Evolutionary conservation across 2,113 vertebrate genomes (phyloP).

Genomic region (Laticauda colubrina): DNA sequence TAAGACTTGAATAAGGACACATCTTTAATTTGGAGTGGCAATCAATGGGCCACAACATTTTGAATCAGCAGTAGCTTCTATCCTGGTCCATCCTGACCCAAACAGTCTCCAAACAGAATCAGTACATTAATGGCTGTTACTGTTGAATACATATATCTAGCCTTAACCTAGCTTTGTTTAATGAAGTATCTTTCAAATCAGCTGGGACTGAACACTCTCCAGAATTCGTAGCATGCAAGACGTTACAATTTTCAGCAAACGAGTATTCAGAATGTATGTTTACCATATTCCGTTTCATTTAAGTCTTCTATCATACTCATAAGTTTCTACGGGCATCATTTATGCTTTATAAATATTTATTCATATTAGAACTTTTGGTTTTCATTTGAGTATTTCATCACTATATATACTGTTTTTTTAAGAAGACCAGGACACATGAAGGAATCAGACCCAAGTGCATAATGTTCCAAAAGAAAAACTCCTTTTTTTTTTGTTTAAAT

Average conservation of each 20-base stretch:
- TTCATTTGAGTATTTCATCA: not conserved
- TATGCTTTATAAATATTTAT: not conserved
- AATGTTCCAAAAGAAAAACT: not conserved
- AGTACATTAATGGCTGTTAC: not conserved
- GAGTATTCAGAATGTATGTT: not conserved
- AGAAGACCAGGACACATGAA: not conserved
- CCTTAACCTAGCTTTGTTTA: not conserved
- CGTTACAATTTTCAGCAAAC: not conserved
- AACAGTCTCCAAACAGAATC: not conserved
- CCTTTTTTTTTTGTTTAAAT: not conserved
- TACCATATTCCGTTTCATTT: not conserved
- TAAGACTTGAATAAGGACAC: no score
- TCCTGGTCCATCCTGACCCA: not conserved
- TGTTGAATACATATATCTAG: not conserved
- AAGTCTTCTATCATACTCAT: not conserved
- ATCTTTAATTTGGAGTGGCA: no score
- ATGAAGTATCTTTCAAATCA: not conserved
- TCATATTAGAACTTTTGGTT: not conserved
- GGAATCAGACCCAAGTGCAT: not conserved
- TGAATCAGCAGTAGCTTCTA: not conserved
- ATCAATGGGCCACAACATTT: not conserved
- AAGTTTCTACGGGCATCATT: not conserved
- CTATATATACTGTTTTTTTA: not conserved
- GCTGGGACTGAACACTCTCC: not conserved
- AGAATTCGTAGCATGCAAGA: not conserved